These are phyloP conservation scores for Alligator mississippiensis DNA, from an alignment of 2,113 vertebrate genomes.

Conservation along the genomic window DNA sequence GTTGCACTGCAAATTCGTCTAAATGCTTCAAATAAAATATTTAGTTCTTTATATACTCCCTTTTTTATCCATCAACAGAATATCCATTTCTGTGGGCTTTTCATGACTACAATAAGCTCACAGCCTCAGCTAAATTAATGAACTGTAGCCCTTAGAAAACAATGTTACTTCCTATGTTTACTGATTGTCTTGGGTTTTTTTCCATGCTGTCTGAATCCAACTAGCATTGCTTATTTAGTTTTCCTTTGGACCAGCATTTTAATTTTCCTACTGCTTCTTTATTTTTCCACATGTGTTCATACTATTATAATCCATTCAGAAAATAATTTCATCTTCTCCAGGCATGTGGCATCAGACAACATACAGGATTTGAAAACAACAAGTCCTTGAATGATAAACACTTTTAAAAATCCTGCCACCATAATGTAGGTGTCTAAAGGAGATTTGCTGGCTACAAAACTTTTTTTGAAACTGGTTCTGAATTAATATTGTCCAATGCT, in stretches of 20 bases:
- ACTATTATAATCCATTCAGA: not conserved
- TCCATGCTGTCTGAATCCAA: not conserved
- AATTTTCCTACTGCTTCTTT: not conserved
- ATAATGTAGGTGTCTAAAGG: not conserved
- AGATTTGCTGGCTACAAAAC: not conserved
- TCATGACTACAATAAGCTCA: not conserved
- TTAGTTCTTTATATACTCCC: slow-evolving; percentile 1
- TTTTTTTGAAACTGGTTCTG: not conserved
- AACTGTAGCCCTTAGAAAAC: not conserved
- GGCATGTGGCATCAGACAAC: rapidly evolving
- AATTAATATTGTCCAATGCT: not conserved
- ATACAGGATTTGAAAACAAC: not conserved
- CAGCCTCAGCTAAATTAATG: not conserved
- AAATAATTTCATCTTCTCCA: not conserved
- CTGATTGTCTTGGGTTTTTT: rapidly evolving
- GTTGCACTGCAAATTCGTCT: not conserved
- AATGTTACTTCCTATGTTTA: too few relatives aligned
- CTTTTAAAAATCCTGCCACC: not conserved
- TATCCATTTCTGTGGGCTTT: not conserved
- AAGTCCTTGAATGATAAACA: not conserved
- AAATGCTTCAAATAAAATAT: not conserved
- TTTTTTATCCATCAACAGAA: not conserved
- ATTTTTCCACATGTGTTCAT: not conserved
- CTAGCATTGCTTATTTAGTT: not conserved
- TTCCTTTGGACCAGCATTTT: not conserved